Base-by-base conservation (phyloP, 1,140 invertebrate species). In the Atta cephalotes region DNA sequence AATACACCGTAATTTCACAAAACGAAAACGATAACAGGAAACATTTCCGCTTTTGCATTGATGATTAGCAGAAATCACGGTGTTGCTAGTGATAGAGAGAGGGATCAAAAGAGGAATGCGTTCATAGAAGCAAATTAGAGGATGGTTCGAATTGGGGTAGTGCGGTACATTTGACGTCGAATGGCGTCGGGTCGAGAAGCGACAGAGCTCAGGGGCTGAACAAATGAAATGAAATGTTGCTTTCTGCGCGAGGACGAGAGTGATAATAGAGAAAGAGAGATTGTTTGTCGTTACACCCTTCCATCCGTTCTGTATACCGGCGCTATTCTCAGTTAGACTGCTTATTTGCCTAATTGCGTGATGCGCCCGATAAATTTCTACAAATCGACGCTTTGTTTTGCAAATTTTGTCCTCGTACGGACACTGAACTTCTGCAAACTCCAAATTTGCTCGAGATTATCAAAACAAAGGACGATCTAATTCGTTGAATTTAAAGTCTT, bases 191-290 rank as follows among this genome's bases (percentile, higher is more conserved):
- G 89, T 70, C 77, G 90, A 86, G 85, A 86, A 89, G 79, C 53
- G 60, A 18, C 53, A 39, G 91, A 90, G 91, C 88, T 88, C 88
- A 91, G 89, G 91, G 93, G 91, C 92, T 91, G 94, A 95, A 94
- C 94, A 94, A 95, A 94, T 94, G 92, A 94, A 95, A 94, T 93
- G 94, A 94, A 95, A 94, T 93, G 93, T 94, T 93, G 91, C 92
- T 91, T 88, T 85, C 92, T 86, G 87, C 87, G 88, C 89, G 87
- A 92, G 84, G 78, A 87, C 56, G 88, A 79, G 89, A 81, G 85
- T 88, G 87, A 91, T 86, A 90, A 88, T 66, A 74, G 90, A 93
- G 91, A 93, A 92, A 91, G 92, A 91, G 90, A 91, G 91, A 94
- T 94, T 94, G 93, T 94, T 94, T 94, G 94, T 94, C 93, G 93